phyloP scores from a whole-genome alignment of 2,113 vertebrate species.

The Chunga burmeisteri region DNA sequence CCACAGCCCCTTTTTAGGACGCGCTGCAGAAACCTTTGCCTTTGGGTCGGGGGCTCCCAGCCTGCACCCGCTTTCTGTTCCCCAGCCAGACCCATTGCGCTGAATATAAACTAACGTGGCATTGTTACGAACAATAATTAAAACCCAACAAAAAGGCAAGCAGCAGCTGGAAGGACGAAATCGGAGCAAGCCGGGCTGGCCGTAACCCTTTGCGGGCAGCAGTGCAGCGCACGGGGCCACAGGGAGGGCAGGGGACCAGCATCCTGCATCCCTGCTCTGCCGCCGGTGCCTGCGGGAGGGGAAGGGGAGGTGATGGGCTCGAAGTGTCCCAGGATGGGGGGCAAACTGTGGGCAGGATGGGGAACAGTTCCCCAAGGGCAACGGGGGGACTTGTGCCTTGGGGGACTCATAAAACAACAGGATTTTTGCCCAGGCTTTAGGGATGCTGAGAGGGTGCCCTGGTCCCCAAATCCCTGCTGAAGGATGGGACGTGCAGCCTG shows the following conservation, averaged over 20 bases:
- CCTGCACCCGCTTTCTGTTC: background rate
- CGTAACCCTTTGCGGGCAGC: conserved; percentile 5
- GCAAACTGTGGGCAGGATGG: background rate
- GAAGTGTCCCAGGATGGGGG: background rate
- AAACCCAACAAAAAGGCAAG: conserved; percentile 14
- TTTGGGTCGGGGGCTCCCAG: background rate
- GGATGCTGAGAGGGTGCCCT: background rate
- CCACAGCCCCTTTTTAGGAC: background rate
- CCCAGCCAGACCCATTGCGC: background rate
- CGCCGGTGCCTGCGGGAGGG: accelerated
- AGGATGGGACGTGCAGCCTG: background rate
- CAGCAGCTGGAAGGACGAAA: conserved; percentile 4
- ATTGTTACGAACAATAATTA: conserved; percentile 35
- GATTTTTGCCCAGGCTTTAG: background rate
- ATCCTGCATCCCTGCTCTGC: background rate
- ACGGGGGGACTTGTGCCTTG: accelerated
- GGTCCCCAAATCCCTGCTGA: background rate
- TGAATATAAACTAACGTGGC: background rate
- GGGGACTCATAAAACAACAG: background rate
- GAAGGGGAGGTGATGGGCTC: background rate
- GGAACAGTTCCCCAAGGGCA: background rate
- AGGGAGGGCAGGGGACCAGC: background rate
- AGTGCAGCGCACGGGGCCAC: background rate
- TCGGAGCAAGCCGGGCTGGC: background rate
- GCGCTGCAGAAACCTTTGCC: background rate